A percentile compares a stretch with the other conserved stretches of the same genome.
Conservation (phyloP, 2,797 vertebrate genomes). For the Perodicticus potto region DNA sequence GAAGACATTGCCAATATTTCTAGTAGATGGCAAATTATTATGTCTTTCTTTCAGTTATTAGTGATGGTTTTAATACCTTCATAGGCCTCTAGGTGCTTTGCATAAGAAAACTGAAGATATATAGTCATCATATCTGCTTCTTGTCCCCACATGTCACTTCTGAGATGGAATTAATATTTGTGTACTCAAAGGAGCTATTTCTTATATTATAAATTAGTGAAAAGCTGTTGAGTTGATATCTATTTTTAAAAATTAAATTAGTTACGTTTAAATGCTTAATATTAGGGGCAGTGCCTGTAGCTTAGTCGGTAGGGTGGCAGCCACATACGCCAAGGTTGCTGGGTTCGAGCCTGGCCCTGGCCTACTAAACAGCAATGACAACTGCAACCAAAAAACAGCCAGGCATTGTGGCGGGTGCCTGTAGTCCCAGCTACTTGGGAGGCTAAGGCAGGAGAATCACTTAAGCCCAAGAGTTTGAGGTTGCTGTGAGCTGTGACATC, state of each 20-base stretch:
- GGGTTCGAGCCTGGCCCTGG: too few relatives aligned
- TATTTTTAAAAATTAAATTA: constrained; percentile 41
- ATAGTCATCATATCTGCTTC: constrained; percentile 48
- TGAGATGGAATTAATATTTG: constrained; percentile 57
- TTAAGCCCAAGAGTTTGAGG: too few relatives aligned
- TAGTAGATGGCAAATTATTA: constrained; percentile 39
- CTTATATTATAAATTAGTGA: constrained; percentile 34
- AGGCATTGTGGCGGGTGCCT: too few relatives aligned
- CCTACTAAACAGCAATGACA: too few relatives aligned
- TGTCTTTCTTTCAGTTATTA: constrained; percentile 39
- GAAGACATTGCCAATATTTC: constrained; percentile 33
- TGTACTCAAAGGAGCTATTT: constrained; percentile 50
- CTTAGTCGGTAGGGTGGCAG: too few relatives aligned
- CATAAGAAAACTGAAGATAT: constrained; percentile 51
- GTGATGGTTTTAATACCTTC: constrained; percentile 54
- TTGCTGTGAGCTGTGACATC: too few relatives aligned
- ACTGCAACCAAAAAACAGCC: too few relatives aligned
- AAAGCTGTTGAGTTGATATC: not conserved
- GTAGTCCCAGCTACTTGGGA: too few relatives aligned
- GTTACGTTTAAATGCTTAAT: not conserved
- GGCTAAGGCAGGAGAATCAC: too few relatives aligned
- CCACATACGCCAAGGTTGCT: too few relatives aligned
- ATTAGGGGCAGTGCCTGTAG: not conserved
- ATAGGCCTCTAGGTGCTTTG: constrained; percentile 27
- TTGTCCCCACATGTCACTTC: constrained; percentile 33